Conservation (phyloP, 2,113 vertebrate species). For the Neotoma lepida region DNA sequence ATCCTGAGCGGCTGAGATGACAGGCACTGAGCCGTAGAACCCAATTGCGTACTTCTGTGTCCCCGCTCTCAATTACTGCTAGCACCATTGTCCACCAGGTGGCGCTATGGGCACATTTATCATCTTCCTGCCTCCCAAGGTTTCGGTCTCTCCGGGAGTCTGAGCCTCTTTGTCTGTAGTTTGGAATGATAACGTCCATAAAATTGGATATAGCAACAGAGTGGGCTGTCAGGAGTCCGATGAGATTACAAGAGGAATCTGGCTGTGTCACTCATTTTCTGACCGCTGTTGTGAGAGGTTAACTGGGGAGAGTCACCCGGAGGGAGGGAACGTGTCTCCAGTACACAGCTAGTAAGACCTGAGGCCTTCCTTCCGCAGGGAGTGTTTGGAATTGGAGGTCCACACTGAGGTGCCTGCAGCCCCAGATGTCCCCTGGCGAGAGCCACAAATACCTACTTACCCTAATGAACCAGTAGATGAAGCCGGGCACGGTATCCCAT, state of each 20-base stretch:
- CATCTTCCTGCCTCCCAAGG: background rate
- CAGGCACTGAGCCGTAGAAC: background rate
- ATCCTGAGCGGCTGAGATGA: background rate
- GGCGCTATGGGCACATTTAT: background rate
- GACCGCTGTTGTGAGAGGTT: no score
- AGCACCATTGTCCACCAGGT: background rate
- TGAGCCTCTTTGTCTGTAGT: background rate
- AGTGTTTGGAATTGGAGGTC: background rate
- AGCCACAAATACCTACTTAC: background rate
- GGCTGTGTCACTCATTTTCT: background rate
- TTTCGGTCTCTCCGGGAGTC: background rate
- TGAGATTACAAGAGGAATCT: background rate
- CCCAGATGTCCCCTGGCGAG: background rate
- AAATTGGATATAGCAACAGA: background rate
- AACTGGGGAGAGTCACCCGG: background rate
- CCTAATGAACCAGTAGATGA: background rate
- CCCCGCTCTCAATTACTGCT: background rate
- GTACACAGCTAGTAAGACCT: background rate
- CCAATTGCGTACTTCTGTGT: background rate
- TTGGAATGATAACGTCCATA: background rate
- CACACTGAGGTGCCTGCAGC: background rate
- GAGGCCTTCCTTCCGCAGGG: background rate
- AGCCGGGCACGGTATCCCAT: no score
- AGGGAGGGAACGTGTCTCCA: background rate
- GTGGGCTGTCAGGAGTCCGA: background rate